Base-by-base conservation (phyloP, 2,113 vertebrate genomes). In the Saccopteryx bilineata region DNA sequence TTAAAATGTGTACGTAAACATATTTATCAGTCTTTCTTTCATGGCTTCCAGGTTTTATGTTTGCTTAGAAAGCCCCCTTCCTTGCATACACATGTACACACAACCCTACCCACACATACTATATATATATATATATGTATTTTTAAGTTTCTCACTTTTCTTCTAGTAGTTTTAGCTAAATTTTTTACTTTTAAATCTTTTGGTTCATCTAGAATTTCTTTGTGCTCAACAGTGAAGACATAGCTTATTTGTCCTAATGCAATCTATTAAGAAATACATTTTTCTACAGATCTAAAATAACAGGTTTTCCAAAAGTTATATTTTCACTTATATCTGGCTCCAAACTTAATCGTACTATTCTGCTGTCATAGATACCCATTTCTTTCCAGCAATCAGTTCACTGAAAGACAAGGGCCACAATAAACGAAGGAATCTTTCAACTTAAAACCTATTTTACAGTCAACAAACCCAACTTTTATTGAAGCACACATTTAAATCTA, bases 151-250 rank as follows among this genome's bases (percentile, higher is more conserved):
- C 46, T 61, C 46, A 68, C 18, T 90, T 81, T 80, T 60, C 72
- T 96, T 90, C 66, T 80, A 72, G 26, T 56, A 79, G 50, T 48
- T 93, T 81, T 39, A 33, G 18, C 65, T 83, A 31, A 63, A 28
- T 78, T 78, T 31, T 79, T 75, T 28, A 50, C 12, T 63, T 93
- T 91, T 76, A 83, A 78, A 17, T 83, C n/a, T 92, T 92, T 92
- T 56, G 69, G 48, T 50, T 2, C 61, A 76, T 61, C 75, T 75
- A 82, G 7, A 82, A 94, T 39, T 74, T 91, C 75, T 76, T 26
- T n/a, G 39, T 5, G 12, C 84, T 85, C 21, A 89, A 89, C 26
- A 75, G n/a, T 74, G 19, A 92, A 33, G 7, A 60, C 56, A 79
- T 13, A 68, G 52, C 23, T 66, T 72, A 76, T 84, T 92, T 78